Evolutionary conservation across 2,113 vertebrate genomes (phyloP).

Genomic region (Balaeniceps rex): DNA sequence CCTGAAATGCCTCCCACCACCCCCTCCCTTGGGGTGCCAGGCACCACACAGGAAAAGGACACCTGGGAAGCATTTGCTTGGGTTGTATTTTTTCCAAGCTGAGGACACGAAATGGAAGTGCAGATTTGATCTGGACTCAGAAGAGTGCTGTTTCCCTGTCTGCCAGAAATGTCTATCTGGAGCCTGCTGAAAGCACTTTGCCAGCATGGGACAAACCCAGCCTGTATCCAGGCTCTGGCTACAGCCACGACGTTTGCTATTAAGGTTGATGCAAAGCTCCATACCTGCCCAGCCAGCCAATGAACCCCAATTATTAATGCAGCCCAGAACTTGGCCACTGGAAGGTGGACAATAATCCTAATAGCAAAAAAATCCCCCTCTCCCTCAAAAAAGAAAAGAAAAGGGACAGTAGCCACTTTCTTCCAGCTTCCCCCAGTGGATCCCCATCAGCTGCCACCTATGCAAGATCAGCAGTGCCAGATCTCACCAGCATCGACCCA

Average conservation of each 20-base stretch:
- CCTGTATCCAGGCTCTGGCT: neutral
- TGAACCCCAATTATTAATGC: neutral
- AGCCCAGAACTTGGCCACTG: constrained; percentile 39
- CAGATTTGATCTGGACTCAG: neutral
- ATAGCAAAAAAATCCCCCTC: constrained; percentile 23
- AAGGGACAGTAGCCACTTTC: constrained; percentile 42
- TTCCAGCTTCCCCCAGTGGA: neutral
- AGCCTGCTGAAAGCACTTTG: neutral
- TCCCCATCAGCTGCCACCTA: neutral
- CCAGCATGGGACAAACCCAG: neutral
- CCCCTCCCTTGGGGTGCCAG: neutral
- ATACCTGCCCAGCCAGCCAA: neutral
- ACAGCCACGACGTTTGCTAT: neutral
- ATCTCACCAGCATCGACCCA: neutral
- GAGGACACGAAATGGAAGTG: neutral
- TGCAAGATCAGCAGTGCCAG: neutral
- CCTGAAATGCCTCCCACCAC: neutral
- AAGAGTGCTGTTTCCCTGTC: neutral
- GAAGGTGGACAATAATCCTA: constrained; percentile 22
- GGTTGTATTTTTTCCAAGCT: neutral
- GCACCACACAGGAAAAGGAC: neutral
- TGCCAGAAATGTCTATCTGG: neutral
- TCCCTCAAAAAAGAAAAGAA: constrained; percentile 29
- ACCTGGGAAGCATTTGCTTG: neutral
- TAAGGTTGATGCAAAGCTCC: neutral